Evolutionary conservation across 1,140 invertebrate genomes (phyloP), one percentile per base, ranked within the genome.

Genomic region (Archivesica marissinica): DNA sequence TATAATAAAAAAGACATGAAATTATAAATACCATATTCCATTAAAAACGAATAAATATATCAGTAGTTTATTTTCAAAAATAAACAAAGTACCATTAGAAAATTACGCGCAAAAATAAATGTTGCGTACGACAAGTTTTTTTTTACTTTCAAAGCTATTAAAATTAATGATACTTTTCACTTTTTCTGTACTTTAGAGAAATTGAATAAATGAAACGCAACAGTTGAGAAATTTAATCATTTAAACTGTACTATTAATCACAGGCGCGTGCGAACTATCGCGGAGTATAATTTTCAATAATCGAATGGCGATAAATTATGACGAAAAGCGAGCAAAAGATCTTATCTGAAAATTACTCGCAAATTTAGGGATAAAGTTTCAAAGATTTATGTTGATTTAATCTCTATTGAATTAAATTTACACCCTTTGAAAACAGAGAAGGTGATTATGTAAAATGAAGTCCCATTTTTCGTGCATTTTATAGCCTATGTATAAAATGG

Each of bases 341-440:
- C 59, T 64, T 64, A 64, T 64, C 59, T 6, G 38, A 64, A 35
- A 7, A 64, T 64, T 64, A 35, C 30, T 9, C 54, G 2, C 1
- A 20, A n/a, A 59, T 4, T 70, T 41, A 1, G 3, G 66, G 41
- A 74, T 50, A 74, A 30, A 44, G 33, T 74, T 74, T 44, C 70
- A 74, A 52, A 50, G 1, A 23, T 17, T 74, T 47, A 2, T 33
- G 30, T 74, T 52, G 70, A 74, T 50, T 74, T 17, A 47, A 50
- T 50, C 15, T 28, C 44, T 28, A 20, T 44, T 0, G 70, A 74
- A 15, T 25, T 74, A 35, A 23, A 44, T 50, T 59, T 1, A 28
- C 23, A 59, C 54, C 54, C 33, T 59, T 30, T 2, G 25, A 25
- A 52, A n/a, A 52, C 23, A 23, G 20, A n/a, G 23, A 6, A n/a